Conservation (phyloP, 1,140 invertebrate genomes). For the Zaprionus kolodkinae region DNA sequence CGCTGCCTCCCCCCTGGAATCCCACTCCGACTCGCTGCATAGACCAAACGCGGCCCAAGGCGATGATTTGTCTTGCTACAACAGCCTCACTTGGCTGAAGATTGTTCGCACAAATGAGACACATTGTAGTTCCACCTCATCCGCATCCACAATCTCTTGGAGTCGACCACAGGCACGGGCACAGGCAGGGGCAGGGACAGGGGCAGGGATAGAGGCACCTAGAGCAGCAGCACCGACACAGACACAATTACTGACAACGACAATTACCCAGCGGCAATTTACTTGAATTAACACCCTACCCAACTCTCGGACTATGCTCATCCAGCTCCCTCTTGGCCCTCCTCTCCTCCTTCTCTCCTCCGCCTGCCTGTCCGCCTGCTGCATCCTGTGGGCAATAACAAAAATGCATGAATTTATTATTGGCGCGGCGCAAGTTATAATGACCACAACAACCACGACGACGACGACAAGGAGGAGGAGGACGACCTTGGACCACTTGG, state of each 20-base stretch:
- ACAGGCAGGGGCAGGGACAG: background rate
- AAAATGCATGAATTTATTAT: slow-evolving; percentile 77
- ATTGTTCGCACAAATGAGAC: slow-evolving; percentile 77
- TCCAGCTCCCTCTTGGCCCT: slow-evolving; percentile 39
- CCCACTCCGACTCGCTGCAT: background rate
- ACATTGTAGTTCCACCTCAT: slow-evolving; percentile 53
- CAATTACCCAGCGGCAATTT: slow-evolving; percentile 79
- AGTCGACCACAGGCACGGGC: slow-evolving; percentile 19
- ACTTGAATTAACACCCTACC: slow-evolving; percentile 71
- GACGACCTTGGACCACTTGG: slow-evolving; percentile 66
- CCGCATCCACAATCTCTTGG: background rate
- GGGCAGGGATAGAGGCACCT: background rate
- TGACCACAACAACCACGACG: slow-evolving; percentile 34
- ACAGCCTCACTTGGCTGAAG: slow-evolving; percentile 49
- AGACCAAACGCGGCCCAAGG: slow-evolving; percentile 45
- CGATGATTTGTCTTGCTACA: slow-evolving; percentile 68
- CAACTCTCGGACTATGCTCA: background rate
- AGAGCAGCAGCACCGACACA: slow-evolving; percentile 43
- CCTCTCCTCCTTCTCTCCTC: slow-evolving; percentile 53
- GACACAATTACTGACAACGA: slow-evolving; percentile 62
- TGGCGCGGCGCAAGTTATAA: slow-evolving; percentile 47
- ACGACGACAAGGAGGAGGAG: slow-evolving; percentile 15
- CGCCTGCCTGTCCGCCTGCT: too few species aligned
- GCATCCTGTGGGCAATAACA: slow-evolving; percentile 20
- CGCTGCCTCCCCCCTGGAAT: slow-evolving; percentile 9